phyloP scores from a whole-genome alignment of 1,140 invertebrate genomes.

The Bombus haemorrhoidalis region DNA sequence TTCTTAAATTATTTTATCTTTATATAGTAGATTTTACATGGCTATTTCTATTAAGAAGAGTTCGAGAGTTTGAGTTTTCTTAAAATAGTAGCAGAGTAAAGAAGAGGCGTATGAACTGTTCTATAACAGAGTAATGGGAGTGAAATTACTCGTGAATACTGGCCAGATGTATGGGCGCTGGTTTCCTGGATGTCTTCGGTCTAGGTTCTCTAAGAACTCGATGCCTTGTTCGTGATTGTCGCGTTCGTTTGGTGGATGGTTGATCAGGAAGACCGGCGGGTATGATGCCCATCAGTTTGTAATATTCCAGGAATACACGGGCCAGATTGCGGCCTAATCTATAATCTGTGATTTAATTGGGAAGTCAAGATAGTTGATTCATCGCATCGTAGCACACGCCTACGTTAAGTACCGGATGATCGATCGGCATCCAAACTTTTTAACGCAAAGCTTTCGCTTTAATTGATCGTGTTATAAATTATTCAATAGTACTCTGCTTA shows the following conservation, averaged over 20 bases:
- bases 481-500: not conserved
- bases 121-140: too few relatives aligned
- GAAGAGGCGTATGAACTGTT: not conserved
- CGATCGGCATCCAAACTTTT: not conserved
- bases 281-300: constrained; percentile 89
- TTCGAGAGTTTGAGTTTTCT: not conserved
- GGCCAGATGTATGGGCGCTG: constrained; percentile 84
- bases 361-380: constrained; percentile 33
- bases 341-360: constrained; percentile 72
- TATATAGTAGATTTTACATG: not conserved
- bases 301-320: constrained; percentile 91
- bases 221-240: constrained; percentile 82
- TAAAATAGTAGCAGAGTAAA: not conserved
- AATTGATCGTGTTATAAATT: constrained; percentile 11
- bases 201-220: constrained; percentile 82
- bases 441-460: not conserved
- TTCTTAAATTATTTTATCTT: not conserved
- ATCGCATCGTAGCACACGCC: too few relatives aligned
- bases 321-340: constrained; percentile 90
- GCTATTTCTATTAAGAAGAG: not conserved
- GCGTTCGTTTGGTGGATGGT: constrained; percentile 81
- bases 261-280: constrained; percentile 83
- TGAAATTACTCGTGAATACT: constrained; percentile 83
- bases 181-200: constrained; percentile 83
- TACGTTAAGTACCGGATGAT: not conserved